These are phyloP conservation scores for Drosophila saltans DNA, from an alignment of 1,140 invertebrate genomes.

Conservation along the genomic window DNA sequence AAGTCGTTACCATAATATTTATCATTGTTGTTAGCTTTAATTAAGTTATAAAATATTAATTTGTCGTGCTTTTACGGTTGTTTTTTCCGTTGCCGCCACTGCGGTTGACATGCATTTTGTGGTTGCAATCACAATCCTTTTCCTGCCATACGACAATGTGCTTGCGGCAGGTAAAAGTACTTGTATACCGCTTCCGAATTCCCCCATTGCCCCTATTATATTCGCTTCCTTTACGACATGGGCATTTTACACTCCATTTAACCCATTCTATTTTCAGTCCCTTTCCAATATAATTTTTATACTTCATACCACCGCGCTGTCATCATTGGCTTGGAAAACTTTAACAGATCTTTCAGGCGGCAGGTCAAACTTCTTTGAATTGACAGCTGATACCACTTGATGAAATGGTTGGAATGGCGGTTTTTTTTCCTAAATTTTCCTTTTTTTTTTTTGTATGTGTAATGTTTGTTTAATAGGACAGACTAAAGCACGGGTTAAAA, in stretches of 20 bases:
- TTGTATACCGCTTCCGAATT: conserved; percentile 1
- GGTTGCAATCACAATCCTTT: conserved; percentile 29
- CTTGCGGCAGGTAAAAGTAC: conserved; percentile 15
- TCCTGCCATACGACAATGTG: conserved; percentile 8
- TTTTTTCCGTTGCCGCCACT: conserved; percentile 15
- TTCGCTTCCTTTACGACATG: not conserved
- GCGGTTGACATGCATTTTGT: conserved; percentile 58
- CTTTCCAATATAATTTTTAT: not conserved
- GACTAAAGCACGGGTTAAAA: no score
- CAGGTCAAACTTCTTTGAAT: conserved; percentile 5
- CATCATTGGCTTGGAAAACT: conserved; percentile 4
- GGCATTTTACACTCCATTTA: conserved; percentile 53
- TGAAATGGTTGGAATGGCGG: not conserved
- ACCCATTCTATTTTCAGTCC: conserved; percentile 44
- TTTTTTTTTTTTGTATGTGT: no score
- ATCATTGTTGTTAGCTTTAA: conserved; percentile 41
- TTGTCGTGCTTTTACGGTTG: conserved; percentile 32
- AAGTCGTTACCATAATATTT: not conserved
- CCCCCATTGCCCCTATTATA: not conserved
- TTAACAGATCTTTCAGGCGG: not conserved
- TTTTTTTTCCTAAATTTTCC: no score
- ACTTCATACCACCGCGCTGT: not conserved
- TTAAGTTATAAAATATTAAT: conserved; percentile 66
- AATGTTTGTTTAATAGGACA: no score
- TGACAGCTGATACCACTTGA: conserved; percentile 5